Evolutionary conservation across 1,140 invertebrate genomes (phyloP).

Genomic region (Oncopeltus fasciatus): DNA sequence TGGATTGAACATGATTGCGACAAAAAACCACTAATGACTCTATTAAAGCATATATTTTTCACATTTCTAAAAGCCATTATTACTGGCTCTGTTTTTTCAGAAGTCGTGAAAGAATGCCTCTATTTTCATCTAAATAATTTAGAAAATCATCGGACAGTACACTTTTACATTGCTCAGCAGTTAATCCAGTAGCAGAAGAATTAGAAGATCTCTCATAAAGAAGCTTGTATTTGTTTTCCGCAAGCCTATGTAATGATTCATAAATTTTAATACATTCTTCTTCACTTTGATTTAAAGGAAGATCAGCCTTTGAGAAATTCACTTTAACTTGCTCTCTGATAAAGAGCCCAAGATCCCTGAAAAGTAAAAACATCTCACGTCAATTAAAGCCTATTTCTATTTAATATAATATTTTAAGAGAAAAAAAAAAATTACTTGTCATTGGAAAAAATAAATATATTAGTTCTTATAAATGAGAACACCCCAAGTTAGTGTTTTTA

Average conservation of each 20-base stretch:
- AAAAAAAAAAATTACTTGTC: too few species aligned
- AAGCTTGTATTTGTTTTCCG: constrained; percentile 50
- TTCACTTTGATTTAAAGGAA: constrained; percentile 33
- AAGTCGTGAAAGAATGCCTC: constrained; percentile 11
- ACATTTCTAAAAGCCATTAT: background rate
- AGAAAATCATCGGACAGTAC: constrained; percentile 55
- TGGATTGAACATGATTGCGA: constrained; percentile 31
- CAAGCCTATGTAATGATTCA: constrained; percentile 47
- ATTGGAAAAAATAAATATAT: too few species aligned
- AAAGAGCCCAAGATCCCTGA: constrained; percentile 59
- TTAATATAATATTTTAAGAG: too few species aligned
- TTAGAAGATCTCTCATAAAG: constrained; percentile 40
- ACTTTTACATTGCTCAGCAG: constrained; percentile 49
- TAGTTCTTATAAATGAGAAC: too few species aligned
- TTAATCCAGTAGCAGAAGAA: constrained; percentile 52
- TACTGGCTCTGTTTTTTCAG: constrained; percentile 7
- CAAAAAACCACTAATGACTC: background rate
- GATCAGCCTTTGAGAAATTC: constrained; percentile 44
- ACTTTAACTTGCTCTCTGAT: constrained; percentile 51
- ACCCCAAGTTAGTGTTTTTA: too few species aligned
- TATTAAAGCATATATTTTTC: too few species aligned
- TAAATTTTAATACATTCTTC: constrained; percentile 49
- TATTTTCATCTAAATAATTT: constrained; percentile 26
- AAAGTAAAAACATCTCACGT: too few species aligned
- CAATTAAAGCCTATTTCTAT: too few species aligned